phyloP scores from a whole-genome alignment of 2,113 vertebrate species.

The Prochilodus magdalenae region DNA sequence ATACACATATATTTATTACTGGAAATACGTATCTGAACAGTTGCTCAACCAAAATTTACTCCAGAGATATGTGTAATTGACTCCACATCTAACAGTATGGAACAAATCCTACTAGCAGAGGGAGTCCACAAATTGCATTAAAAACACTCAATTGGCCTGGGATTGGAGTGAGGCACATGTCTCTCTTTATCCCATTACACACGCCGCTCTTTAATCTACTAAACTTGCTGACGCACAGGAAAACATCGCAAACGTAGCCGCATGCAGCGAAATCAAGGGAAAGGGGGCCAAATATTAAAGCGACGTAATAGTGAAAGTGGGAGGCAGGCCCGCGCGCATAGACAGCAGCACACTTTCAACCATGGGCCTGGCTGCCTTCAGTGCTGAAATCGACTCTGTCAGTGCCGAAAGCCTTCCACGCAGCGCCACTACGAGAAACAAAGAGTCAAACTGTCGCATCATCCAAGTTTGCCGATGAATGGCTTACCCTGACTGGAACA shows the following conservation, averaged over 20 bases:
- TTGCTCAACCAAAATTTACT: slow-evolving; percentile 81
- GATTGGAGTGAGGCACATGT: slow-evolving; percentile 83
- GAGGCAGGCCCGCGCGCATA: not conserved
- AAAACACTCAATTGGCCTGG: slow-evolving; percentile 83
- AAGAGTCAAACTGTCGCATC: slow-evolving; percentile 75
- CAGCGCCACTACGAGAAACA: slow-evolving; percentile 57
- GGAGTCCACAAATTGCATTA: slow-evolving; percentile 84
- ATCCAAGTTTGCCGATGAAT: slow-evolving; percentile 74
- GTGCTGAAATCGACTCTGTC: slow-evolving; percentile 8
- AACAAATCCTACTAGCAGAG: slow-evolving; percentile 84
- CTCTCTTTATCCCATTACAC: slow-evolving; percentile 84
- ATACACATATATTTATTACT: slow-evolving; percentile 67
- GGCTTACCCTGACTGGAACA: slow-evolving; percentile 76
- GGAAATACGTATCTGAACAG: slow-evolving; percentile 82
- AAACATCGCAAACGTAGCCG: slow-evolving; percentile 47
- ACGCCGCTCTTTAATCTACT: slow-evolving; percentile 82
- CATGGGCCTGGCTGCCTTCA: not conserved
- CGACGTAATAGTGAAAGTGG: slow-evolving; percentile 55
- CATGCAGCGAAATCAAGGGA: slow-evolving; percentile 39
- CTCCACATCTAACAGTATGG: slow-evolving; percentile 85
- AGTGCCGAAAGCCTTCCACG: slow-evolving; percentile 42
- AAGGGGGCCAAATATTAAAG: slow-evolving; percentile 56
- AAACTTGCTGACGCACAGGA: slow-evolving; percentile 78
- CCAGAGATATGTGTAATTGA: slow-evolving; percentile 84
- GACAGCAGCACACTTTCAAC: not conserved